Evolutionary conservation across 1,140 invertebrate species (phyloP), one percentile per base, ranked within the genome.

Genomic region (Drosophila cardini): DNA sequence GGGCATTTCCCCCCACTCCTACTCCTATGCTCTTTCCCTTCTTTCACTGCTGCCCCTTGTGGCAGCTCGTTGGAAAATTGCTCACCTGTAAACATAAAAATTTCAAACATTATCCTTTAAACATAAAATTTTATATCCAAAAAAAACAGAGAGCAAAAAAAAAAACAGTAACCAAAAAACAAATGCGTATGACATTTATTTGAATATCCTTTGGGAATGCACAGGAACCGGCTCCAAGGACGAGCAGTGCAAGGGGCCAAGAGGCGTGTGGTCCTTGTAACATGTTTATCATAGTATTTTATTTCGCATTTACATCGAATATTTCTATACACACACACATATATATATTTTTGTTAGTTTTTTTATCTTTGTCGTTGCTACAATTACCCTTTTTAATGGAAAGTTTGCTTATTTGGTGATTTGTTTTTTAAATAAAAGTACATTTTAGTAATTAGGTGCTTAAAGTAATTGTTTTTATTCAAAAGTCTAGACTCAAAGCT

Each of bases 171-270:
- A 67, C 70, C 74, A 57, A 87, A 84, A 87, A 89, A 89, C 84
- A 89, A 89, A 89, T 89, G 80, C 84, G 80, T 89, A 89, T 84
- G 84, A 89, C 84, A 89, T 89, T 89, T 84, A 89, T 89, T 89
- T 89, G 84, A 89, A 89, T 89, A 89, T 89, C 84, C 80, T 84
- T 58, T 84, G 84, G 84, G 84, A 89, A 65, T 61, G 61, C 57
- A 73, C 57, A 46, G 53, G 45, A 42, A 36, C 32, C 21, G 42
- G 32, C 15, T 26, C 21, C 64, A 52, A 64, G 55, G 64, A 56
- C 30, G 18, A 8, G 18, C 61, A 48, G 48, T 61, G 76, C 61
- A 75, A 36, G 50, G 67, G 63, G 18, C 40, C 50, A 55, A 52
- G 21, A 0, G 21, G 21, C 46, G 65, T 50, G 58, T 34, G 26